Evolutionary conservation across 2,797 vertebrate genomes (phyloP).

Genomic region (Saxicola maurus): DNA sequence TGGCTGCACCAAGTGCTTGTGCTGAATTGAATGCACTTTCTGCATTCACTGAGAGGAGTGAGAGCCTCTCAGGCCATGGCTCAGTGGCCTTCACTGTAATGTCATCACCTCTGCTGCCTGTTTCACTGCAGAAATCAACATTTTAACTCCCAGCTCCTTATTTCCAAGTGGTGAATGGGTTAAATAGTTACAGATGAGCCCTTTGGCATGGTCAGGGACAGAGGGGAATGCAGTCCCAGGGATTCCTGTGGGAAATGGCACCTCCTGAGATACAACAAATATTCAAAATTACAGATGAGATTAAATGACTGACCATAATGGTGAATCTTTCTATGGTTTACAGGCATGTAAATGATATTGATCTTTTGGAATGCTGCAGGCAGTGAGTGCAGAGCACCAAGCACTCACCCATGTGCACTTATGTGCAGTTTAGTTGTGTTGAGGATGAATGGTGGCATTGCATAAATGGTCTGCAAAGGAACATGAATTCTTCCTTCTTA

Average conservation of each 20-base stretch:
- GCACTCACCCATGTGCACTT: neutral
- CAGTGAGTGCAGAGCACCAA: neutral
- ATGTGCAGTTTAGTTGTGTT: neutral
- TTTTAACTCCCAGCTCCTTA: neutral
- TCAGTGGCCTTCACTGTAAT: neutral
- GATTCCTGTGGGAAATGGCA: neutral
- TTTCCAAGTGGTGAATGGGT: neutral
- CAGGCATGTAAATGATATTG: neutral
- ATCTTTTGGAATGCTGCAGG: neutral
- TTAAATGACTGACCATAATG: neutral
- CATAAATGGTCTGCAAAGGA: neutral
- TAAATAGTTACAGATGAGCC: neutral
- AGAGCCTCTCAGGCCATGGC: neutral
- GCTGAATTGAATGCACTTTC: neutral
- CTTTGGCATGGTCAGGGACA: neutral
- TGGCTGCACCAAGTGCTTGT: neutral
- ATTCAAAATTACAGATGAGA: neutral
- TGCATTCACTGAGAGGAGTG: neutral
- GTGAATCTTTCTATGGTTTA: neutral
- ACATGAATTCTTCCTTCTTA: neutral
- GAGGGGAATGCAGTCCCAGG: neutral
- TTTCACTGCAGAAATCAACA: neutral
- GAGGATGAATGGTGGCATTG: neutral
- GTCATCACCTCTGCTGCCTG: neutral
- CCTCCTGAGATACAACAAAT: neutral